A percentile compares a stretch with the other conserved stretches of the same genome.
Conservation (phyloP, 2,797 vertebrate species). For the Sebastolobus altivelis region DNA sequence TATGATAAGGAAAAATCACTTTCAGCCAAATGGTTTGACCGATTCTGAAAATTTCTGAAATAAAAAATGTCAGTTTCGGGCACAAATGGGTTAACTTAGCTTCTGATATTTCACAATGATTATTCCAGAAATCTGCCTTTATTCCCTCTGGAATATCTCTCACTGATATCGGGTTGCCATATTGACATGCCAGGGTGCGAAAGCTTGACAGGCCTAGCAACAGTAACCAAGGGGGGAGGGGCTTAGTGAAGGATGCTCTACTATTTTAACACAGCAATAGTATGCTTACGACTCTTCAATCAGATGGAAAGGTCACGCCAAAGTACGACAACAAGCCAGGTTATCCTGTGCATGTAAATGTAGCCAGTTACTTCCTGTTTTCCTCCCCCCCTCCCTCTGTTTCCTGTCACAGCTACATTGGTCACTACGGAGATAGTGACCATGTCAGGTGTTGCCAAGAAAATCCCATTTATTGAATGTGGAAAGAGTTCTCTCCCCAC, state of each 20-base stretch:
- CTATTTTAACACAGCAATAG: neutral
- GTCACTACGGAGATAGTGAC: neutral
- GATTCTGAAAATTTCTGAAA: too few species aligned
- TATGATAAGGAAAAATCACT: too few species aligned
- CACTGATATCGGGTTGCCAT: too few species aligned
- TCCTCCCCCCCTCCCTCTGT: neutral
- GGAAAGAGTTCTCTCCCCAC: constrained; percentile 58
- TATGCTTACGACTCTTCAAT: neutral
- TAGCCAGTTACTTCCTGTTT: constrained; percentile 20
- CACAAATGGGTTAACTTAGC: too few species aligned
- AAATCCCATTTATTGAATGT: constrained; percentile 37
- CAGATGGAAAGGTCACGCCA: neutral
- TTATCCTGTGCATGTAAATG: constrained; percentile 21
- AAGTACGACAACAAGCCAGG: neutral
- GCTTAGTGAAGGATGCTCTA: neutral
- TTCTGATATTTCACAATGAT: too few species aligned
- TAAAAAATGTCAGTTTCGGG: too few species aligned
- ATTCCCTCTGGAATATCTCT: too few species aligned
- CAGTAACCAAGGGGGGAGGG: too few species aligned
- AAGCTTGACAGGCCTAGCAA: too few species aligned
- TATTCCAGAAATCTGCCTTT: too few species aligned
- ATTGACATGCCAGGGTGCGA: too few species aligned
- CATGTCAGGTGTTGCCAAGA: constrained; percentile 8
- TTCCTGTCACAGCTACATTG: constrained; percentile 13
- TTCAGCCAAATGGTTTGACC: too few species aligned